phyloP scores from a whole-genome alignment of 2,888 invertebrate species.

The Cephus pulcher region DNA sequence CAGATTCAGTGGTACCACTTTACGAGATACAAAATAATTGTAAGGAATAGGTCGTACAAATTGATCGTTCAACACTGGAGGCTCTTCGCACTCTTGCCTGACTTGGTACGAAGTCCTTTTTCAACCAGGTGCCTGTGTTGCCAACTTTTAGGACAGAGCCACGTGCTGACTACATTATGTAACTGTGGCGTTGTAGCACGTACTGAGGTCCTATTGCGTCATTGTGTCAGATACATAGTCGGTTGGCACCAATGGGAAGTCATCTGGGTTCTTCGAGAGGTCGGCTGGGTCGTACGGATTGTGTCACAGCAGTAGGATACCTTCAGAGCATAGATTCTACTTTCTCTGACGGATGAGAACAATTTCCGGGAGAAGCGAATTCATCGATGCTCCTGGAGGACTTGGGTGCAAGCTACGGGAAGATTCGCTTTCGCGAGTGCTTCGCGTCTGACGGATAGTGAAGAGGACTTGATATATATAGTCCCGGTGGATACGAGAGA shows the following conservation, averaged over 20 bases:
- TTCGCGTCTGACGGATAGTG: not conserved
- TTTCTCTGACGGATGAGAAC: constrained; percentile 51
- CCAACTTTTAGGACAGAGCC: not conserved
- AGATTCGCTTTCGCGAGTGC: not conserved
- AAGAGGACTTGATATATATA: not conserved
- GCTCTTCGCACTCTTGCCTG: not conserved
- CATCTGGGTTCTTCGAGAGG: not conserved
- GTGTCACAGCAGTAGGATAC: not conserved
- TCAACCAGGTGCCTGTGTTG: not conserved
- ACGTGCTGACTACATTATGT: not conserved
- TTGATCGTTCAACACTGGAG: not conserved
- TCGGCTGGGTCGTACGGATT: not conserved
- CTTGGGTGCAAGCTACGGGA: constrained; percentile 48
- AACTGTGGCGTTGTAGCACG: not conserved
- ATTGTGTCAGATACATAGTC: not conserved
- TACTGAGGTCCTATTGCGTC: not conserved
- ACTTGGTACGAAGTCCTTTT: not conserved
- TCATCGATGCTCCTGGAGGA: constrained; percentile 52
- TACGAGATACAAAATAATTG: not conserved
- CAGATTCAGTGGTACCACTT: not conserved
- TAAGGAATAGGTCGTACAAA: not conserved
- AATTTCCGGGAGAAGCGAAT: constrained; percentile 56
- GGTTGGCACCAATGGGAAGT: not conserved
- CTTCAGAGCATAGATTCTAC: constrained; percentile 8
- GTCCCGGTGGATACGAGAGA: not conserved